Evolutionary conservation across 2,113 vertebrate species (phyloP).

Genomic region (Hiodon tergisus): DNA sequence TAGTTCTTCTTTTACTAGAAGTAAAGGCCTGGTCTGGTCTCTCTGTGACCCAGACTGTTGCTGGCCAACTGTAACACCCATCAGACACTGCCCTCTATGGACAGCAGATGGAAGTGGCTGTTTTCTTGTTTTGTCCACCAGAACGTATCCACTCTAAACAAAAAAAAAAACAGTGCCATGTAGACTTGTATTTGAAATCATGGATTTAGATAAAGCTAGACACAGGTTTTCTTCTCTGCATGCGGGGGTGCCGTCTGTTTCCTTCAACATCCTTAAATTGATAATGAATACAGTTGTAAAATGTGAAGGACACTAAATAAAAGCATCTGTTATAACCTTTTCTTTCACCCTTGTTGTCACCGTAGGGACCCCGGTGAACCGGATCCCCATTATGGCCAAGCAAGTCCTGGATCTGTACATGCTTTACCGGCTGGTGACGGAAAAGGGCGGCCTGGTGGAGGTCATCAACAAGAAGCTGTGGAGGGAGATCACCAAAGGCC

Average conservation of each 20-base stretch:
- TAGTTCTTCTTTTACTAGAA: background rate
- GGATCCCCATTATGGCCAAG: constrained; percentile 98
- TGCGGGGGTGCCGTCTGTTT: background rate
- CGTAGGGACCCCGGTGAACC: constrained; percentile 90
- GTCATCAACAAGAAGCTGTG: constrained; percentile 99
- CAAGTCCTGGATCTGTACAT: constrained; percentile 95
- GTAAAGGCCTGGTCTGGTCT: background rate
- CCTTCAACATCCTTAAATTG: background rate
- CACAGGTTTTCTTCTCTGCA: background rate
- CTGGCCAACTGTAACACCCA: constrained; percentile 10
- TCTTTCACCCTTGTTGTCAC: background rate
- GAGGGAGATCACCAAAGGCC: constrained; percentile 96
- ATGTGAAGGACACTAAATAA: background rate
- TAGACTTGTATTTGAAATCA: background rate
- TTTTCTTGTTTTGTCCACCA: background rate
- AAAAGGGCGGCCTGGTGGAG: constrained; percentile 94
- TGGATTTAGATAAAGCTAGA: background rate
- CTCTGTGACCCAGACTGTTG: background rate
- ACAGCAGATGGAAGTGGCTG: constrained; percentile 13
- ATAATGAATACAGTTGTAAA: background rate
- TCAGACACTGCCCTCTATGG: constrained; percentile 53
- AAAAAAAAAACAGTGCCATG: background rate
- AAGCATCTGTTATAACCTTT: background rate
- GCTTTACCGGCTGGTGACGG: constrained; percentile 91
- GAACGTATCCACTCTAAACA: background rate